These are phyloP conservation scores for Apoderus coryli DNA, from an alignment of 2,888 invertebrate genomes.

Conservation along the genomic window DNA sequence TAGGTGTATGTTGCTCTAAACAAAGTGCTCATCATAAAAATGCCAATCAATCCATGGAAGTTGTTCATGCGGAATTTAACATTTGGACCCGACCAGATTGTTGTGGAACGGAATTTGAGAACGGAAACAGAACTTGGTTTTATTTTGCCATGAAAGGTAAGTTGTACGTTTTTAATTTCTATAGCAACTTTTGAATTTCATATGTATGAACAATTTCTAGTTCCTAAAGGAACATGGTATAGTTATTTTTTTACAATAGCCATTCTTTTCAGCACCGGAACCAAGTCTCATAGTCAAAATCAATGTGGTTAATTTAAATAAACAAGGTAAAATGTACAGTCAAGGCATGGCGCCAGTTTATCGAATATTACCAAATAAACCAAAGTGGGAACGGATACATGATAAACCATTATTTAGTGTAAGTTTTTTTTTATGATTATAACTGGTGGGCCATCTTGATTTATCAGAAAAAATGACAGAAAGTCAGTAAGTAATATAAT, in stretches of 20 bases:
- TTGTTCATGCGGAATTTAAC: constrained; percentile 68
- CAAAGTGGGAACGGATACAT: constrained; percentile 71
- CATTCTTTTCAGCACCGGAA: constrained; percentile 31
- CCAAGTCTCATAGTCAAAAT: constrained; percentile 51
- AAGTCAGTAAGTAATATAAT: no score
- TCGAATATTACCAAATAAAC: constrained; percentile 57
- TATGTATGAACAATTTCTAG: no score
- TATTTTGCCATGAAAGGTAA: constrained; percentile 66
- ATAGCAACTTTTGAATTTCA: no score
- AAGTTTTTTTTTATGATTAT: no score
- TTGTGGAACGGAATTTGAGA: constrained; percentile 73
- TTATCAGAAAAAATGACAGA: constrained; percentile 3
- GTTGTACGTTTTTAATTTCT: no score
- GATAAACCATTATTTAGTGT: constrained; percentile 68
- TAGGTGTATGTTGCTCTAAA: no score
- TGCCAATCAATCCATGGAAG: constrained; percentile 30
- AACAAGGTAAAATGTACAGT: constrained; percentile 79
- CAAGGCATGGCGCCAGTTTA: constrained; percentile 83
- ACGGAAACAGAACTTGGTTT: constrained; percentile 86
- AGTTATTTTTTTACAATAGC: no score
- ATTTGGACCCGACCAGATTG: constrained; percentile 86
- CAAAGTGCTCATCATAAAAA: no score
- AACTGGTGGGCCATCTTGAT: constrained; percentile 4
- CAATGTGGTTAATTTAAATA: constrained; percentile 76
- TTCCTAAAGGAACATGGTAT: no score